A percentile compares a stretch with the other conserved stretches of the same genome.
Conservation (phyloP, 2,113 vertebrate genomes). For the Otis tarda region DNA sequence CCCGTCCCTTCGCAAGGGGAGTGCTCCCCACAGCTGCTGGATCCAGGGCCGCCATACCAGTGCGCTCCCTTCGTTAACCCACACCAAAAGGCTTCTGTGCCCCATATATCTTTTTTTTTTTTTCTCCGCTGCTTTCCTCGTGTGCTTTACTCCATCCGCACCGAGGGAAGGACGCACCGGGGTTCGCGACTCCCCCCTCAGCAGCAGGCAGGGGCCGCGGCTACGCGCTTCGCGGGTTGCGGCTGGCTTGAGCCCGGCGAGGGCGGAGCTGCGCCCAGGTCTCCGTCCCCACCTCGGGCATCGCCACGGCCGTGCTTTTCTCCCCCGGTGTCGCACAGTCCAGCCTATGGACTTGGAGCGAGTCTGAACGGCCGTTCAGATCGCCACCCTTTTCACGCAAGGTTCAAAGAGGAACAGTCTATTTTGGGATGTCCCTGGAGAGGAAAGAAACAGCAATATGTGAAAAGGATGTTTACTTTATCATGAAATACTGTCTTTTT, state of each 20-base stretch:
- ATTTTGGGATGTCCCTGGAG: neutral
- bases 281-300: neutral
- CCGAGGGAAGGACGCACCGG: neutral
- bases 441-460: neutral
- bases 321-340: rapidly evolving
- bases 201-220: neutral
- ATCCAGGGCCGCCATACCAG: neutral
- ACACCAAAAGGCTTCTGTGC: neutral
- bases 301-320: neutral
- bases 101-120: neutral
- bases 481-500: neutral
- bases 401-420: neutral
- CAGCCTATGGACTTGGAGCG: neutral
- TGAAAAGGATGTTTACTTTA: neutral
- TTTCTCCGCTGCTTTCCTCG: neutral
- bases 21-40: neutral
- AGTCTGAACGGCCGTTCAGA: neutral
- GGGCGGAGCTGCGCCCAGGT: neutral
- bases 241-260: neutral
- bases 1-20: neutral
- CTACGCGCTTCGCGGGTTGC: rapidly evolving
- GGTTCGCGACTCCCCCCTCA: no score
- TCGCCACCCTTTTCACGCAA: rapidly evolving
- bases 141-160: neutral
- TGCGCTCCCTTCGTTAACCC: neutral